Evolutionary conservation across 2,113 vertebrate genomes (phyloP).

Genomic region (Paedocypris sp.): DNA sequence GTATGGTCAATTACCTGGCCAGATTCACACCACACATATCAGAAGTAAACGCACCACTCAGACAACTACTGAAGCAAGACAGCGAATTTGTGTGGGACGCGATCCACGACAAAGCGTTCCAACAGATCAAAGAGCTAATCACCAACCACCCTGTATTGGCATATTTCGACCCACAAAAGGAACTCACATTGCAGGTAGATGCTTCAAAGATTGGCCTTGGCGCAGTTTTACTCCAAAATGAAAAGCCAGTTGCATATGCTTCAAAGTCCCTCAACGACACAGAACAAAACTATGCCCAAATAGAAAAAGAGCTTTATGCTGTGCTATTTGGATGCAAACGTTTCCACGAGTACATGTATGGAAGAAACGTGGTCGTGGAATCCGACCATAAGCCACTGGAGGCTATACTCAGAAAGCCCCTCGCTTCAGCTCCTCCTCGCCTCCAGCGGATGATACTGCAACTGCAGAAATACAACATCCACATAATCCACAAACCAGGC

Average conservation of each 20-base stretch:
- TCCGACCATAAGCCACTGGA: slow-evolving; percentile 25
- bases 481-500: background rate
- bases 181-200: background rate
- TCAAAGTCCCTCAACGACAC: background rate
- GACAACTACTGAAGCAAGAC: background rate
- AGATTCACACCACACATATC: background rate
- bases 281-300: background rate
- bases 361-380: background rate
- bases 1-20: slow-evolving; percentile 25
- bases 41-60: background rate
- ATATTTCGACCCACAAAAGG: slow-evolving; percentile 2
- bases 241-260: background rate
- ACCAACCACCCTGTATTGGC: background rate
- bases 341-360: slow-evolving; percentile 18
- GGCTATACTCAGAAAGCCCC: slow-evolving; percentile 4
- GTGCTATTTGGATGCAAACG: slow-evolving; percentile 3
- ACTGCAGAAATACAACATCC: background rate
- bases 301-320: slow-evolving; percentile 12
- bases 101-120: background rate
- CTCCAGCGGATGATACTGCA: background rate
- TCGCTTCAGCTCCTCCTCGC: background rate
- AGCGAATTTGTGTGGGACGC: background rate
- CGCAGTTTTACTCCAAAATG: background rate
- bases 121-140: background rate
- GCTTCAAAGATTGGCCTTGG: background rate